These are phyloP conservation scores for Arizona elegans DNA, from an alignment of 2,113 vertebrate species.

Conservation along the genomic window DNA sequence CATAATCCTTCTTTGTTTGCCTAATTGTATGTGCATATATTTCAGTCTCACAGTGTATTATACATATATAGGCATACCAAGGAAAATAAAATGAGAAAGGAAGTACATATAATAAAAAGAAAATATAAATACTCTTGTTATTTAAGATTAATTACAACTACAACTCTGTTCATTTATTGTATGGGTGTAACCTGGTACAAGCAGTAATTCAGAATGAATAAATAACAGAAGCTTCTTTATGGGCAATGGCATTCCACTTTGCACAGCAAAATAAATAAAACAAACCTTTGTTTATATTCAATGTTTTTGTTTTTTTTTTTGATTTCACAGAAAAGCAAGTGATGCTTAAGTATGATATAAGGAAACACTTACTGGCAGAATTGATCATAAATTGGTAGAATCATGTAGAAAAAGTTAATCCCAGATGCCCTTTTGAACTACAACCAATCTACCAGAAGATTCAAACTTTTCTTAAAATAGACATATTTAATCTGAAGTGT, in stretches of 20 bases:
- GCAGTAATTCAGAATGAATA: neutral
- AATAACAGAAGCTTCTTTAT: neutral
- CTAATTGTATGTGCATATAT: neutral
- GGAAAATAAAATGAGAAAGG: neutral
- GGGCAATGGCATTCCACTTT: neutral
- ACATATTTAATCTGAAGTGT: neutral
- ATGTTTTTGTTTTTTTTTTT: neutral
- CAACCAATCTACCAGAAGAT: neutral
- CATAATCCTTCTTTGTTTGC: slow-evolving; percentile 20
- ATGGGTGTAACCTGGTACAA: neutral
- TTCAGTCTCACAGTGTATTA: neutral
- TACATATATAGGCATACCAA: neutral
- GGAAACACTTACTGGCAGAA: neutral
- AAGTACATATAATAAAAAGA: neutral
- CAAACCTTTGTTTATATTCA: neutral
- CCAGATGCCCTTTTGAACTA: neutral
- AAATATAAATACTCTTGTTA: neutral
- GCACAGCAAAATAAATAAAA: neutral
- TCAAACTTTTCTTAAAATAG: neutral
- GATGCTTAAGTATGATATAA: neutral
- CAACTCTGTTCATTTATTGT: neutral
- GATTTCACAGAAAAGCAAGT: neutral
- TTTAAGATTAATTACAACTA: neutral
- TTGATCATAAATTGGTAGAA: neutral
- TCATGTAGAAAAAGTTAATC: neutral